Evolutionary conservation across 1,140 invertebrate genomes (phyloP), one percentile per base, ranked within the genome.

Genomic region (Lucilia sericata): DNA sequence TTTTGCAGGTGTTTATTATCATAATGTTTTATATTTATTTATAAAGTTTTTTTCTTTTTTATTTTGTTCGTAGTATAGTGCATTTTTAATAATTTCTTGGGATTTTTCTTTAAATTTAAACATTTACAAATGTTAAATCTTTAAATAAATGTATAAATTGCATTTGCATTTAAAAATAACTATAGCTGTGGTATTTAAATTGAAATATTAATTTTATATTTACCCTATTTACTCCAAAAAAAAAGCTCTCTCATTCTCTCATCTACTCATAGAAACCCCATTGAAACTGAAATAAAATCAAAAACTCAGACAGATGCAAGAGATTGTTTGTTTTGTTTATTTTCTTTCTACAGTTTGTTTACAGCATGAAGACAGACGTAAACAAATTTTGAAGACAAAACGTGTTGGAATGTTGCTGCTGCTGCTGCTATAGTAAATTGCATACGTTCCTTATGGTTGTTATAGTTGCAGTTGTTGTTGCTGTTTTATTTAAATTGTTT

Each of bases 311-410:
- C 42, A 42, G 42, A 8, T 3, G 42, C 51, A 55, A 14, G 65
- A 9, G n/a, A 5, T 70, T 70, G n/a, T 7, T 25, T 21, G 65
- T 21, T 25, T 70, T 60, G 14, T 60, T 60, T 60, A n/a, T 60
- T 60, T 60, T 60, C 13, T 60, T 60, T 7, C n/a, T 60, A 2
- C 14, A n/a, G 14, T 17, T 60, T 60, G 14, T n/a, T 21, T 21
- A 21, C 65, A 70, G 21, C n/a, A 21, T 21, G 21, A 25, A 19
- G n/a, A n/a, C 55, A 70, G 65, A 70, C 65, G 21, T 70, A 70
- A 70, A 70, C 65, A 70, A 70, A 70, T 70, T 70, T 70, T 70
- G n/a, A 70, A 70, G 65, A 70, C 65, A 70, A 70, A 70, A 70
- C 65, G 65, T 70, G 65, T 70, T 70, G 65, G 65, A 70, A 70